Evolutionary conservation across 2,888 invertebrate species (phyloP), one percentile per base, ranked within the genome.

Genomic region (Kryphioiulus occultus): DNA sequence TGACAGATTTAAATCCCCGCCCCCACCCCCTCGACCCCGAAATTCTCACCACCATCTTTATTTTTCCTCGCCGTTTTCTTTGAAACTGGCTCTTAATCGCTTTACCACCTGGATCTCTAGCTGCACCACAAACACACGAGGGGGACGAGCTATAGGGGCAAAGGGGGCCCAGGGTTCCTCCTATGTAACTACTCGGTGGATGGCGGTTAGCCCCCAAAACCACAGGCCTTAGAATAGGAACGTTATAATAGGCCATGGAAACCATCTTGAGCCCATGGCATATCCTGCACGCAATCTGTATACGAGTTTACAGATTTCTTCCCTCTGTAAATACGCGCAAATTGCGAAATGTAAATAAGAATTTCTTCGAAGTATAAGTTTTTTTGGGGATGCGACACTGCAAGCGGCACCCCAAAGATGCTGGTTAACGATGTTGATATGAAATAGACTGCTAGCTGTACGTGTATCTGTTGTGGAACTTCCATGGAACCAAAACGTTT

Each of bases 1-100:
- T 85, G 85, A 85, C 85, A 85, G 85, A 85, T 85, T 85, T 85
- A 85, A 85, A 85, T 39, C 39, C n/a, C 85, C 42, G 32, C 30
- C 12, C 82, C 17, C 32, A 12, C n/a, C 82, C 82, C 22, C 82
- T n/a, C 35, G 35, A 35, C 35, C 35, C 7, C 35, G 7, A 35
- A 35, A 35, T 35, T 35, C 82, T 82, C 85, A 39, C 85, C 85
- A 35, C 42, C 26, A 30, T 12, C 42, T 32, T n/a, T 35, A 35
- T 39, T 30, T 85, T 85, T 85, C 85, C 42, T 35, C 35, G 35
- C 35, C 35, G 35, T 35, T 35, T 35, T 35, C 35, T 42, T 85
- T 85, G 82, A 82, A 32, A 82, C 30, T 30, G n/a, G 19, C 30
- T 30, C 82, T 85, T 85, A 85, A 85, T 85, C 85, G 39, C 85